These are phyloP conservation scores for Caracal caracal DNA, from an alignment of 2,113 vertebrate genomes.

Conservation along the genomic window DNA sequence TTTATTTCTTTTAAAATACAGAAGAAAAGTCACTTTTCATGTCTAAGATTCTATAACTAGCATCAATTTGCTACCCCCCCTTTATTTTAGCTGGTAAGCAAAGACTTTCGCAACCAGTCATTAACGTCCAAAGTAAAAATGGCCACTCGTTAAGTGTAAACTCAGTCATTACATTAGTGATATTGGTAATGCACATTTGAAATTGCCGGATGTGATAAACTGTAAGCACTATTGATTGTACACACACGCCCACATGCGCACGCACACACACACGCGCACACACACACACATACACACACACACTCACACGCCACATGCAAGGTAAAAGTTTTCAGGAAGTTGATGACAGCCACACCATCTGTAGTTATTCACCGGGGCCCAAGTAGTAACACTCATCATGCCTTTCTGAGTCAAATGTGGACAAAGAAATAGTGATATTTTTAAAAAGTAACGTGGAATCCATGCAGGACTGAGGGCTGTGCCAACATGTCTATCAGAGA, in stretches of 20 bases:
- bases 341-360: background rate
- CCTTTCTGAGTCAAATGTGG: background rate
- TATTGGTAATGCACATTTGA: background rate
- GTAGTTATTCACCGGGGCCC: background rate
- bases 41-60: background rate
- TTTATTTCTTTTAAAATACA: conserved; percentile 25
- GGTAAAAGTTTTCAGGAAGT: background rate
- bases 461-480: background rate
- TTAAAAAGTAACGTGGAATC: background rate
- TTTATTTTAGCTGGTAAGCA: background rate
- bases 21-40: background rate
- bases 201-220: background rate
- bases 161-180: background rate
- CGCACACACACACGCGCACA: background rate
- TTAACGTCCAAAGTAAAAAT: conserved; percentile 4
- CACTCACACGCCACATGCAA: background rate
- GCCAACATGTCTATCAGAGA: background rate
- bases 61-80: background rate
- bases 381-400: background rate
- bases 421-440: background rate
- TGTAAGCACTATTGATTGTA: background rate
- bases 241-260: background rate
- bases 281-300: background rate
- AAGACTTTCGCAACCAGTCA: background rate
- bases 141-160: background rate